phyloP scores from a whole-genome alignment of 2,888 invertebrate species.

The Phyllotreta striolata region DNA sequence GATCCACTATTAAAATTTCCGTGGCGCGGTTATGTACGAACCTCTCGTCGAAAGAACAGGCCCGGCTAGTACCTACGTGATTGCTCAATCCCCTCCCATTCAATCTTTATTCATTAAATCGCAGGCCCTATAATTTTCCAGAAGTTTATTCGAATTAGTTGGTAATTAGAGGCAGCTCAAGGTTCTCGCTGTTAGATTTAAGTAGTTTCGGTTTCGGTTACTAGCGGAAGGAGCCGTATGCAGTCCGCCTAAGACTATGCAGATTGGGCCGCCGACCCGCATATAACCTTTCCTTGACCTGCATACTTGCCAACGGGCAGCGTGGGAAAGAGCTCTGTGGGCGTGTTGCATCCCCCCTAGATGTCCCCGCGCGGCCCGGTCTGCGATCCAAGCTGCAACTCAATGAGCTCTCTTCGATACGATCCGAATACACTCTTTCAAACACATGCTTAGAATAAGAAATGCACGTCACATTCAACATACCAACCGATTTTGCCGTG shows the following conservation, averaged over 20 bases:
- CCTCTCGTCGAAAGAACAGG: constrained; percentile 27
- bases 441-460: constrained; percentile 61
- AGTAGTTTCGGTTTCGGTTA: constrained; percentile 42
- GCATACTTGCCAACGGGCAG: constrained; percentile 70
- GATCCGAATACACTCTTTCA: constrained; percentile 59
- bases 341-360: constrained; percentile 64
- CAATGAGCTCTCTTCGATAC: constrained; percentile 60
- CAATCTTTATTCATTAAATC: constrained; percentile 46
- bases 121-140: constrained; percentile 53
- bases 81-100: constrained; percentile 39
- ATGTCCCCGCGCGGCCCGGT: constrained; percentile 62
- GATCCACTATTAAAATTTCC: constrained; percentile 59
- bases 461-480: constrained; percentile 47
- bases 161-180: constrained; percentile 47
- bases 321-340: constrained; percentile 63
- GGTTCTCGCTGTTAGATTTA: constrained; percentile 36
- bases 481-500: constrained; percentile 38
- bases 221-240: constrained; percentile 51
- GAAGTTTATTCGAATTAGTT: constrained; percentile 51
- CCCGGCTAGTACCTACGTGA: constrained; percentile 23
- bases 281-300: constrained; percentile 71
- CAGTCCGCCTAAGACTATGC: constrained; percentile 50
- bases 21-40: constrained; percentile 32
- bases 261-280: constrained; percentile 61
- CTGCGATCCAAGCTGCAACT: constrained; percentile 60